Evolutionary conservation across 2,797 vertebrate species (phyloP).

Genomic region (Typhlichthys eigenmanni): DNA sequence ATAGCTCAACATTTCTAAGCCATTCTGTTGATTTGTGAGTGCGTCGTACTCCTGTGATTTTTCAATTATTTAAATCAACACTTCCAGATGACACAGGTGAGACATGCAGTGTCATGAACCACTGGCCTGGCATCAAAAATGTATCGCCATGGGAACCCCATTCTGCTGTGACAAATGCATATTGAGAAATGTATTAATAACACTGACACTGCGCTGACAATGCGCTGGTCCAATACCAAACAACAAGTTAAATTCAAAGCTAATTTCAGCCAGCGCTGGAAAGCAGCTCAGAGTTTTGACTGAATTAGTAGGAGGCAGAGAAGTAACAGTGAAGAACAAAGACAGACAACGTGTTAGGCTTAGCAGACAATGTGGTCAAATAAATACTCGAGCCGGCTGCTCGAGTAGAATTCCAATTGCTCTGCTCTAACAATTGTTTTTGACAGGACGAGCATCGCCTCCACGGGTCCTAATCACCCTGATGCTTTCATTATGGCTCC

Average conservation of each 20-base stretch:
- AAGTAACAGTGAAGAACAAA: conserved; percentile 18
- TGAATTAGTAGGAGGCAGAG: conserved; percentile 29
- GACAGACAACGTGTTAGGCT: conserved; percentile 24
- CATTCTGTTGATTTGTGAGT: conserved; percentile 10
- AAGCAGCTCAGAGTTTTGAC: conserved; percentile 44
- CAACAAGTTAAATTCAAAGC: conserved; percentile 44
- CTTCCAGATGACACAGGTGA: conserved; percentile 32
- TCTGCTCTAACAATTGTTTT: conserved; percentile 46
- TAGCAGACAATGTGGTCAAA: conserved; percentile 5
- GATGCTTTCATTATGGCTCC: conserved; percentile 59
- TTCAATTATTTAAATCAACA: conserved; percentile 50
- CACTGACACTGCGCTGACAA: conserved; percentile 52
- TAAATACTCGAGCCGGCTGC: conserved; percentile 38
- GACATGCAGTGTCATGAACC: conserved; percentile 37
- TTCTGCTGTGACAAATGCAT: conserved; percentile 38
- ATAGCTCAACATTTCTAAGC: conserved; percentile 32
- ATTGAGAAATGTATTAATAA: conserved; percentile 65
- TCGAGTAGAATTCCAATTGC: conserved; percentile 45
- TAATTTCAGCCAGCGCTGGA: conserved; percentile 22
- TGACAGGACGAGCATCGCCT: conserved; percentile 38
- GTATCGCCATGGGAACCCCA: conserved; percentile 46
- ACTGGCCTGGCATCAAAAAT: conserved; percentile 29
- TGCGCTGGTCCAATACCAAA: conserved; percentile 45
- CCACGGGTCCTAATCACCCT: conserved; percentile 46
- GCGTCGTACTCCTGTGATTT: conserved; percentile 30